phyloP scores from a whole-genome alignment of 2,797 vertebrate genomes.

The Falco rusticolus region DNA sequence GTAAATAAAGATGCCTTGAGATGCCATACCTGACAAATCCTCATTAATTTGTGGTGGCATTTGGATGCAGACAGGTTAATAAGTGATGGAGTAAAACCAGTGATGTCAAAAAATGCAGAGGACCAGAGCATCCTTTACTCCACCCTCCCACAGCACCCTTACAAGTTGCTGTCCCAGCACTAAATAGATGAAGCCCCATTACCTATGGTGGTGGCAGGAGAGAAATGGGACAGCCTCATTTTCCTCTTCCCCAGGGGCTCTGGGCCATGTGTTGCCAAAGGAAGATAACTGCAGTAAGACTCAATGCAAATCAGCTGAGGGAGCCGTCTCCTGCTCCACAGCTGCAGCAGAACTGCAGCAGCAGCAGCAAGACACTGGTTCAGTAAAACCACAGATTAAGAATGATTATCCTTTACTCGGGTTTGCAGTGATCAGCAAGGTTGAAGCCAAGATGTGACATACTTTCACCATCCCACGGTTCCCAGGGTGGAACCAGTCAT shows the following conservation, averaged over 20 bases:
- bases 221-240: neutral
- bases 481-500: neutral
- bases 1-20: neutral
- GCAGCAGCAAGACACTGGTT: neutral
- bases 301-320: neutral
- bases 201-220: neutral
- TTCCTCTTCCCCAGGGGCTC: neutral
- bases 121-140: neutral
- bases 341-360: conserved; percentile 41
- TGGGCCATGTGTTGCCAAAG: neutral
- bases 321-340: neutral
- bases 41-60: neutral
- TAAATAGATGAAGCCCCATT: neutral
- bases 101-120: neutral
- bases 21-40: neutral
- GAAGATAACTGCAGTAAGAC: neutral
- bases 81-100: neutral
- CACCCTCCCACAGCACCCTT: neutral
- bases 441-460: neutral
- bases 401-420: neutral
- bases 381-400: conserved; percentile 41
- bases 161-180: neutral
- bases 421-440: conserved; percentile 37
- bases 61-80: neutral
- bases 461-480: neutral